These are phyloP conservation scores for Hemichromis elongatus DNA, from an alignment of 2,113 vertebrate species.

Conservation along the genomic window DNA sequence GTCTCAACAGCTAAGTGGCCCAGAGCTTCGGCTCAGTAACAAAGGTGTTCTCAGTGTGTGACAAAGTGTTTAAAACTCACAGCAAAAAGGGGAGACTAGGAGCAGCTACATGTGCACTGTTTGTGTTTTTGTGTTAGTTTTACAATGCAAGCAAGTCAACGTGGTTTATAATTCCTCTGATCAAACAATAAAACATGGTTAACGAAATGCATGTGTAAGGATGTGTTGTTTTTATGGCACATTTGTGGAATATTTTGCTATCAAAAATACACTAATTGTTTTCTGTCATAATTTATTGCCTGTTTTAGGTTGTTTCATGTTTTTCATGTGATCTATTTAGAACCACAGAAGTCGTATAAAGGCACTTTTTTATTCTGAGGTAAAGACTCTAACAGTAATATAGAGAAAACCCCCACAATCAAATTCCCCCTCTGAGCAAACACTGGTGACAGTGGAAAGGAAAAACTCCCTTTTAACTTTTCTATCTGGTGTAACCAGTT, in stretches of 20 bases:
- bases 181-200: neutral
- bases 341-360: neutral
- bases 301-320: neutral
- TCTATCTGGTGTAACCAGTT: neutral
- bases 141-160: neutral
- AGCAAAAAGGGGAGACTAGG: accelerated
- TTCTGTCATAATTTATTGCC: accelerated
- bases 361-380: neutral
- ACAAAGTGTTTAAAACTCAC: neutral
- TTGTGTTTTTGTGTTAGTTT: neutral
- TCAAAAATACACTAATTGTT: neutral
- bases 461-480: neutral
- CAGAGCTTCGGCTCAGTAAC: constrained; percentile 22
- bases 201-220: neutral
- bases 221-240: neutral
- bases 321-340: neutral
- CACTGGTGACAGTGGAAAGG: neutral
- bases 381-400: neutral
- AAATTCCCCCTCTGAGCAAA: neutral
- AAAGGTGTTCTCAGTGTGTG: constrained; percentile 20
- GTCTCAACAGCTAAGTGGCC: neutral
- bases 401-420: neutral
- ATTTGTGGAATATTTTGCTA: neutral
- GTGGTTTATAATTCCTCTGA: neutral
- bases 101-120: neutral